Base-by-base conservation (phyloP, 2,888 invertebrate species). In the Synanthedon formicaeformis region DNA sequence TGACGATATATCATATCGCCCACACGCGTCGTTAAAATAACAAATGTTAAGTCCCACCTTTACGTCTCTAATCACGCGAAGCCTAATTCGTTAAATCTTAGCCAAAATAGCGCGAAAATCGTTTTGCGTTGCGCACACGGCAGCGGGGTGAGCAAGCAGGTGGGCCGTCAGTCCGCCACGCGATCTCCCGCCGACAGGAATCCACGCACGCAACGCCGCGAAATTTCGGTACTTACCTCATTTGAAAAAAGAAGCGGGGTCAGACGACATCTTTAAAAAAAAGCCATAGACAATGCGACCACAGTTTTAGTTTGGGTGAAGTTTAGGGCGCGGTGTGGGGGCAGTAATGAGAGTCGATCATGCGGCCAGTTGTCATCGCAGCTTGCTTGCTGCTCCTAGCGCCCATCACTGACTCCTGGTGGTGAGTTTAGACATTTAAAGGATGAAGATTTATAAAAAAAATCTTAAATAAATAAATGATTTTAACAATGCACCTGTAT, bases 341-440 rank as follows among this genome's bases (percentile, higher is more conserved):
- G 78, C 79, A 85, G 88, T 88, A 86, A 85, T 85, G 84, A 75
- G 74, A 71, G 64, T 60, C 73, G 71, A 81, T 75, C 65, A 92
- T 93, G 91, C 92, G 92, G 89, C 90, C 92, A 81, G 91, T 94
- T 87, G 90, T 94, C 88, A 92, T 94, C 89, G 92, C 93, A 87
- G 91, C 94, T 81, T 94, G 93, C 88, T 90, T 95, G 81, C 91
- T 94, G 89, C 91, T 95, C 87, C 92, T 94, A 89, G 94, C 93
- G 90, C 94, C 94, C 89, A 93, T 94, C 89, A 93, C 94, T 82
- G 93, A 93, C 83, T 92, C 94, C 79, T 94, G 94, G 91, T 94
- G 95, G 95, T 95, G 89, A 93, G 94, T 93, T 75, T 16, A 18
- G 13, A 45, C 13, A n/a, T 45, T 45, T 45, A 45, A 2, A 45